Conservation (phyloP, 2,888 invertebrate species). For the Xylota segnis region DNA sequence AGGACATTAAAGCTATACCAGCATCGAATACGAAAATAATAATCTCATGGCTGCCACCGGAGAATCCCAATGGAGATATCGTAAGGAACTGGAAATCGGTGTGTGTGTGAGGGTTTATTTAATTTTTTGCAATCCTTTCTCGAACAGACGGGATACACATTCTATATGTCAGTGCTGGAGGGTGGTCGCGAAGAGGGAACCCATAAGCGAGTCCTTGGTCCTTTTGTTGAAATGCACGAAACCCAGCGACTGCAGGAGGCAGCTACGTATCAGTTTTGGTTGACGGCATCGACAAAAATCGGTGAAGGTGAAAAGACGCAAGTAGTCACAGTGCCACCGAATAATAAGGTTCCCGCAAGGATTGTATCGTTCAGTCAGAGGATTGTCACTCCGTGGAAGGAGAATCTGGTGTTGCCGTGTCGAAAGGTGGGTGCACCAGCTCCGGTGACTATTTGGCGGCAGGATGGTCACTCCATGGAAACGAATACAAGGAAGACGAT, state of each 20-base stretch:
- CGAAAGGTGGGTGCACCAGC: slow-evolving; percentile 93
- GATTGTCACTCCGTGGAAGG: slow-evolving; percentile 94
- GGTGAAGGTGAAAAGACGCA: slow-evolving; percentile 94
- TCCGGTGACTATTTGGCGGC: slow-evolving; percentile 91
- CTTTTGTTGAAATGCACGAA: slow-evolving; percentile 89
- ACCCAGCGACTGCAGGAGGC: slow-evolving; percentile 89
- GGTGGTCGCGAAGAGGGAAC: slow-evolving; percentile 92
- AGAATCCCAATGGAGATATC: slow-evolving; percentile 92
- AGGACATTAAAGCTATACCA: slow-evolving; percentile 95
- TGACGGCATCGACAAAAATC: slow-evolving; percentile 91
- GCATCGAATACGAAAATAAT: slow-evolving; percentile 94
- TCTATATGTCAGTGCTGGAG: slow-evolving; percentile 92
- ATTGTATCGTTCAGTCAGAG: slow-evolving; percentile 94
- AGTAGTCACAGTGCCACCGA: slow-evolving; percentile 90
- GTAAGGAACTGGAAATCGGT: slow-evolving; percentile 83
- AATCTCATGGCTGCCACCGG: slow-evolving; percentile 95
- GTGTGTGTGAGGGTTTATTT: neutral
- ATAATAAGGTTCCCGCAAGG: slow-evolving; percentile 92
- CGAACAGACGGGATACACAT: slow-evolving; percentile 88
- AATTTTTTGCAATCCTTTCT: slow-evolving; percentile 3
- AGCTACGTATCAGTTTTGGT: slow-evolving; percentile 90
- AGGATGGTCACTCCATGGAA: slow-evolving; percentile 90
- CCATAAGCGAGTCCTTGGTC: slow-evolving; percentile 90
- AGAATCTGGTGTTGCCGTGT: slow-evolving; percentile 92
- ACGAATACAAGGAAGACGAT: slow-evolving; percentile 89